Conservation (phyloP, 2,113 vertebrate genomes). For the Spheniscus mendiculus region DNA sequence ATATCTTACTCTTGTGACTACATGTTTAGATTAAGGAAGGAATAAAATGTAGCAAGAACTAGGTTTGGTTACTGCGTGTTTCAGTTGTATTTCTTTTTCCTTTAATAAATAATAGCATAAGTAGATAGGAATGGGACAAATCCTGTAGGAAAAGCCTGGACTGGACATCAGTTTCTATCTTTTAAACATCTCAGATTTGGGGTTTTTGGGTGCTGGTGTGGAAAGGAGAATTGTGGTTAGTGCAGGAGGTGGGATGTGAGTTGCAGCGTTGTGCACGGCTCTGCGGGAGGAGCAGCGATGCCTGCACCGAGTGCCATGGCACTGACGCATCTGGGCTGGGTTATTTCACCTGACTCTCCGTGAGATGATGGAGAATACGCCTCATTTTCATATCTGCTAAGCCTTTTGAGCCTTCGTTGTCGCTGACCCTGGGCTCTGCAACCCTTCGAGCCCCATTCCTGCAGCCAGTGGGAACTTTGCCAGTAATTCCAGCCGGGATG, state of each 20-base stretch:
- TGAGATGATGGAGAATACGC: background rate
- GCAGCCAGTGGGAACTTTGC: background rate
- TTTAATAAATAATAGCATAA: background rate
- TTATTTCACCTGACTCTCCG: rapidly evolving
- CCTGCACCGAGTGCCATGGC: rapidly evolving
- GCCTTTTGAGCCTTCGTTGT: too few relatives aligned
- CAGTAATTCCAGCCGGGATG: background rate
- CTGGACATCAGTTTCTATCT: background rate
- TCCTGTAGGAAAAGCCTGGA: background rate
- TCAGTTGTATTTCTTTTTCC: background rate
- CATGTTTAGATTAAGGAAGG: background rate
- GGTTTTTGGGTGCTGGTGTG: background rate
- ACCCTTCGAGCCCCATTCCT: background rate
- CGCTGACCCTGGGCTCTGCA: background rate
- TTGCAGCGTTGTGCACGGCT: background rate
- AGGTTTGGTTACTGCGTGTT: background rate
- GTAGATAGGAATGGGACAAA: background rate
- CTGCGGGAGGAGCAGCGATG: background rate
- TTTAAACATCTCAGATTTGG: background rate
- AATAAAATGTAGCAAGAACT: background rate
- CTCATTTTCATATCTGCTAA: background rate
- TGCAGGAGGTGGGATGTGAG: background rate
- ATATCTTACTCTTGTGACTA: background rate
- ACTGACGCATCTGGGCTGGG: background rate
- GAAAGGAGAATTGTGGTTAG: background rate